Evolutionary conservation across 2,797 vertebrate species (phyloP).

Genomic region (Florisuga fusca): DNA sequence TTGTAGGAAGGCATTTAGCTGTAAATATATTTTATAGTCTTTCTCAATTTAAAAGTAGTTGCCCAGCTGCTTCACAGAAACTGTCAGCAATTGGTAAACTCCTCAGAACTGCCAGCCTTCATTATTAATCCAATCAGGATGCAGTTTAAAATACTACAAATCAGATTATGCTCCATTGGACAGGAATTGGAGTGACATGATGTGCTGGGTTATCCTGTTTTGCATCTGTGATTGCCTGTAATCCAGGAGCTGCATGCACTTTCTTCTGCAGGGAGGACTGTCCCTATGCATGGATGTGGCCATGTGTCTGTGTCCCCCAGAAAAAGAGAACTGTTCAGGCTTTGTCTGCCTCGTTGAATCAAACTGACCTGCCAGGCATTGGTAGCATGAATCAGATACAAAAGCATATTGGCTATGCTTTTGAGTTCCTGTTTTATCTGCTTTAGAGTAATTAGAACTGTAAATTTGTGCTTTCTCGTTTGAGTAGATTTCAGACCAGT

Average conservation of each 20-base stretch:
- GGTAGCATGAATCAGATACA: neutral
- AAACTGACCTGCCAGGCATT: neutral
- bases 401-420: neutral
- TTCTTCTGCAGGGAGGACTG: neutral
- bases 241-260: neutral
- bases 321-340: neutral
- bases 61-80: constrained; percentile 70
- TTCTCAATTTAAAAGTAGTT: constrained; percentile 70
- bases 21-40: constrained; percentile 70
- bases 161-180: constrained; percentile 54
- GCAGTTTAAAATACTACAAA: constrained; percentile 63
- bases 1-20: constrained; percentile 63
- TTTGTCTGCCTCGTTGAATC: neutral
- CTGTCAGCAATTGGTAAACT: constrained; percentile 67
- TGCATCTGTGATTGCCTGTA: constrained; percentile 50
- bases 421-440: neutral
- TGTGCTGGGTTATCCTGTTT: constrained; percentile 61
- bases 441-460: neutral
- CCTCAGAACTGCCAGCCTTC: constrained; percentile 55
- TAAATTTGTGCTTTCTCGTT: neutral
- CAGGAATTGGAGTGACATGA: constrained; percentile 49
- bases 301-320: too few relatives aligned
- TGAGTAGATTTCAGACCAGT: neutral
- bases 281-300: neutral
- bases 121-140: constrained; percentile 71